Percentiles rank a stretch among this genome's conserved stretches.
Conservation (phyloP, 2,113 vertebrate genomes). For the Seriola aureovittata region DNA sequence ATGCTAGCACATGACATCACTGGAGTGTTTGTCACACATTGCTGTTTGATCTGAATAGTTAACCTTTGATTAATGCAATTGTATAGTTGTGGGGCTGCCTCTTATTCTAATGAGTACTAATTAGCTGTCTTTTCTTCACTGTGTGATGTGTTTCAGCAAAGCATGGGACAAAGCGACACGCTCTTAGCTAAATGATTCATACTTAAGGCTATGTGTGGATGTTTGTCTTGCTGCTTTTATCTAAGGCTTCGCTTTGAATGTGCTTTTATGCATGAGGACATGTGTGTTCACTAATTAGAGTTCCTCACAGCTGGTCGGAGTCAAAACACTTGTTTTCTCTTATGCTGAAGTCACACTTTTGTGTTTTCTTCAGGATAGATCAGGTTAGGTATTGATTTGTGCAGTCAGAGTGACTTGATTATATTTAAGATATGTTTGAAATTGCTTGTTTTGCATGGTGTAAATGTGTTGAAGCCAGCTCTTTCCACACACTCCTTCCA, state of each 20-base stretch:
- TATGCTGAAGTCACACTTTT: conserved; percentile 6
- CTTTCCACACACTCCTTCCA: neutral
- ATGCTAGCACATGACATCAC: conserved; percentile 66
- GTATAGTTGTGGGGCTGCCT: conserved; percentile 71
- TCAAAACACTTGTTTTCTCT: neutral
- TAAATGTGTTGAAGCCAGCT: neutral
- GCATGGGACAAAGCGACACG: conserved; percentile 47
- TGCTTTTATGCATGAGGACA: conserved; percentile 38
- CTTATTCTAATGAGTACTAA: conserved; percentile 83
- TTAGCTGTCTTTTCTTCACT: conserved; percentile 73
- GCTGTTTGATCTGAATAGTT: conserved; percentile 75
- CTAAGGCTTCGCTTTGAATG: conserved; percentile 39
- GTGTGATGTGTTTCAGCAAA: conserved; percentile 77
- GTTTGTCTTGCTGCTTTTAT: conserved; percentile 64
- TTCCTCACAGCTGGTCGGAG: conserved; percentile 3
- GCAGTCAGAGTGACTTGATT: neutral
- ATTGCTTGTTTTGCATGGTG: neutral
- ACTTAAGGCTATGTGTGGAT: conserved; percentile 49
- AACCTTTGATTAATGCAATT: conserved; percentile 81
- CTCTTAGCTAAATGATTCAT: conserved; percentile 67
- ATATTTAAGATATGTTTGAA: neutral
- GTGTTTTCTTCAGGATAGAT: conserved; percentile 6
- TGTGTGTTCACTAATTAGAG: conserved; percentile 61
- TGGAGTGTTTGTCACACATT: conserved; percentile 55
- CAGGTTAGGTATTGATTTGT: conserved; percentile 19